phyloP scores from a whole-genome alignment of 1,140 invertebrate species.

The Nomia melanderi region DNA sequence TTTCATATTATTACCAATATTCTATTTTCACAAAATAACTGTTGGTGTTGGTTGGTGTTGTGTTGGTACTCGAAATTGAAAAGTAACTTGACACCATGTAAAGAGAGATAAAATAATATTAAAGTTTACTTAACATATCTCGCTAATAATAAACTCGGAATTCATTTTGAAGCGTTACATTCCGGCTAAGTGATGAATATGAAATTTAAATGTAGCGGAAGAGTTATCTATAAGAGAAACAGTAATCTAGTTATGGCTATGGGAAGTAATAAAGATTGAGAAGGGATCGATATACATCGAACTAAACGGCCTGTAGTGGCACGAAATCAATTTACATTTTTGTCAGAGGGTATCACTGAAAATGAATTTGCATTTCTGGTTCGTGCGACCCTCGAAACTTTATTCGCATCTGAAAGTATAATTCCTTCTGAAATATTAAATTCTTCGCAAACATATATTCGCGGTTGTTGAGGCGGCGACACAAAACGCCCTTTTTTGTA shows the following conservation, averaged over 20 bases:
- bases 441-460: slow-evolving; percentile 58
- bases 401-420: slow-evolving; percentile 66
- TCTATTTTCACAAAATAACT: too few species aligned
- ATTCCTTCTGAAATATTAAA: slow-evolving; percentile 65
- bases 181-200: background rate
- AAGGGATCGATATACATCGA: slow-evolving; percentile 57
- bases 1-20: too few species aligned
- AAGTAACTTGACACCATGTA: too few species aligned
- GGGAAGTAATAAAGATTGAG: slow-evolving; percentile 52
- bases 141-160: too few species aligned
- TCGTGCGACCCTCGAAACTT: slow-evolving; percentile 55
- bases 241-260: slow-evolving; percentile 30
- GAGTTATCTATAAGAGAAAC: slow-evolving; percentile 25
- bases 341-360: slow-evolving; percentile 61
- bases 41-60: too few species aligned
- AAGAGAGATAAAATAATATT: too few species aligned
- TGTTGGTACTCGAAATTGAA: too few species aligned
- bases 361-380: slow-evolving; percentile 68
- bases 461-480: too few species aligned
- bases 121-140: too few species aligned
- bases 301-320: slow-evolving; percentile 52
- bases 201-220: slow-evolving; percentile 18
- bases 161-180: background rate
- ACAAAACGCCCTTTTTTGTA: too few species aligned
- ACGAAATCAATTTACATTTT: slow-evolving; percentile 70